phyloP scores from a whole-genome alignment of 2,888 invertebrate species.

The Argynnis bischoffii region DNA sequence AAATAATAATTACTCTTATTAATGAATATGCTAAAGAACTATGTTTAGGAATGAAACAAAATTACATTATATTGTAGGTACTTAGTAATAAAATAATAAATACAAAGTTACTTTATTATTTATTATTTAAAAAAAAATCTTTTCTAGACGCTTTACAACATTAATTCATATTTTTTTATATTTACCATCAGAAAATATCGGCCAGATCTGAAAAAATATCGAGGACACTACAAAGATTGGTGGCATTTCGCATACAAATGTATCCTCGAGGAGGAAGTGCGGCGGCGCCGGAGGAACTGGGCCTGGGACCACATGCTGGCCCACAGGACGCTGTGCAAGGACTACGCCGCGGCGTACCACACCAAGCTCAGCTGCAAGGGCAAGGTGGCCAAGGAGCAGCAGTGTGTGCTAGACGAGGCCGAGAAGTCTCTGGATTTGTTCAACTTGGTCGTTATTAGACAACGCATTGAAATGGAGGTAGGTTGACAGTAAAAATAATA shows the following conservation, averaged over 20 bases:
- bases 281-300: conserved; percentile 90
- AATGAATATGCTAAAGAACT: too few species aligned
- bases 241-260: conserved; percentile 96
- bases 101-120: too few species aligned
- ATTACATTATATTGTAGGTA: not conserved
- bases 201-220: conserved; percentile 85
- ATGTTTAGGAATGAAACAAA: not conserved
- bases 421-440: conserved; percentile 93
- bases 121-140: too few species aligned
- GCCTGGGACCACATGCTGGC: conserved; percentile 93
- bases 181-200: conserved; percentile 86
- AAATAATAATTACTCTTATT: too few species aligned
- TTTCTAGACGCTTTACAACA: not conserved
- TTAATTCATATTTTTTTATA: not conserved
- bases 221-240: conserved; percentile 87
- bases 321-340: conserved; percentile 88
- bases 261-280: conserved; percentile 91
- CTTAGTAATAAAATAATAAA: too few species aligned
- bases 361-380: conserved; percentile 79
- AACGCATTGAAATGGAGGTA: conserved; percentile 94
- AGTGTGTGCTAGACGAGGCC: conserved; percentile 83
- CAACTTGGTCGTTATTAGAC: conserved; percentile 94
- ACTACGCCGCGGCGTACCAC: conserved; percentile 87
- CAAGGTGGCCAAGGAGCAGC: conserved; percentile 78
- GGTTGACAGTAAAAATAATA: conserved; percentile 27